Base-by-base conservation (phyloP, 2,797 vertebrate genomes). In the Tangara arthus region DNA sequence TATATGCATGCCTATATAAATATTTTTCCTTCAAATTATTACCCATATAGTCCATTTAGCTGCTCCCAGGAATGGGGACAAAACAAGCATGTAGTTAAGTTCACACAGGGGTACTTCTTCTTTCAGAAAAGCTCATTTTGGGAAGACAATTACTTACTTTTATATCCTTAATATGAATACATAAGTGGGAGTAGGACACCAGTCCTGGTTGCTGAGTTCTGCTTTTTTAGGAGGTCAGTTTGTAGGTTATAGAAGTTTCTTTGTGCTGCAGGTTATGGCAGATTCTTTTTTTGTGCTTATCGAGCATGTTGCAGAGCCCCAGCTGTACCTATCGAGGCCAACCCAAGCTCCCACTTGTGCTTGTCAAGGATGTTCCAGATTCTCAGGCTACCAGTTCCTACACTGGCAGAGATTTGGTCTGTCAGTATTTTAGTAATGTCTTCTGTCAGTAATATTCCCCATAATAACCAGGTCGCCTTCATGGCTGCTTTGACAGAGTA, bases 121-220 rank as follows among this genome's bases (percentile, higher is more conserved):
- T 23, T 23, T 49, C 15, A 47, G 2, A 59, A 61, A 83, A 78
- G 4, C 7, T 52, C 5, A 1, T 41, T 68, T 75, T 41, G 23
- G 34, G 13, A 41, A 76, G 66, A 27, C 1, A 49, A 3, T 13
- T 2, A 52, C 12, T 35, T 71, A 56, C 5, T 60, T 68, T 72
- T 34, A 22, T 64, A 21, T 15, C 42, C 65, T 73, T 35, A 50
- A 24, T 52, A 47, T 53, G 34, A 42, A 26, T 60, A 39, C 14
- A 3, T 26, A 34, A 60, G 8, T 53, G 15, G n/a, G 23, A 0
- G 0, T 41, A 65, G 27, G 28, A 49, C 11, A 68, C 2, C 6
- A 11, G 11, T 59, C 61, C 26, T 26, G 71, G 9, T 52, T 91
- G 37, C 50, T 89, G 66, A 60, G 18, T 56, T 68, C 14, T 56